Evolutionary conservation across 2,113 vertebrate species (phyloP).

Genomic region (Tupaia chinensis): DNA sequence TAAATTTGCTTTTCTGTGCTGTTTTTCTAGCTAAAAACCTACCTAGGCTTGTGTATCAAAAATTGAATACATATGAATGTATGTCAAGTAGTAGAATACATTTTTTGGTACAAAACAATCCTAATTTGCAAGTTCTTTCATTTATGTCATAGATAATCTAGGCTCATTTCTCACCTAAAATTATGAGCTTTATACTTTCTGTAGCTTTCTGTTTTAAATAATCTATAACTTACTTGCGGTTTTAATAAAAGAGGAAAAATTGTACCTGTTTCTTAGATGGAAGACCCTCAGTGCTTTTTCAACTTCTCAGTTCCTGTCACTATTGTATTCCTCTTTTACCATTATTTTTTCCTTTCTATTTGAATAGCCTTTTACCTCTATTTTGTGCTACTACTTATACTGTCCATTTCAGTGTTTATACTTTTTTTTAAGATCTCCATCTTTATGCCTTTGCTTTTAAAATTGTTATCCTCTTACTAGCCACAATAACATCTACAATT

Average conservation of each 20-base stretch:
- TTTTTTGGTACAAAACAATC: background rate
- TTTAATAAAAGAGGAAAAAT: background rate
- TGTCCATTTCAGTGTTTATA: background rate
- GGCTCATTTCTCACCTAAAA: background rate
- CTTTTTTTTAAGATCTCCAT: background rate
- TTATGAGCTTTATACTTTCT: background rate
- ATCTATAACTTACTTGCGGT: background rate
- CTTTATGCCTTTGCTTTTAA: background rate
- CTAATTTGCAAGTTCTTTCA: background rate
- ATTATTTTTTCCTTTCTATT: background rate
- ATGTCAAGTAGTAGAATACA: background rate
- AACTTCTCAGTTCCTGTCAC: background rate
- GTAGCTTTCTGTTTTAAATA: background rate
- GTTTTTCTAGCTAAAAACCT: background rate
- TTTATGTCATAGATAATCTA: background rate
- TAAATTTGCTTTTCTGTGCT: background rate
- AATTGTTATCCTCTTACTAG: background rate
- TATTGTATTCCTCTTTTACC: background rate
- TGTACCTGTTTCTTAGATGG: background rate
- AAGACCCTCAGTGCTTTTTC: background rate
- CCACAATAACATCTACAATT: background rate
- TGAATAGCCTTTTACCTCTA: background rate
- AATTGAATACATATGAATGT: background rate
- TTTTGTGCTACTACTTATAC: background rate
- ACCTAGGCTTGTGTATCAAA: background rate